These are phyloP conservation scores for Euzophera pinguis DNA, from an alignment of 2,888 invertebrate genomes.

Conservation along the genomic window DNA sequence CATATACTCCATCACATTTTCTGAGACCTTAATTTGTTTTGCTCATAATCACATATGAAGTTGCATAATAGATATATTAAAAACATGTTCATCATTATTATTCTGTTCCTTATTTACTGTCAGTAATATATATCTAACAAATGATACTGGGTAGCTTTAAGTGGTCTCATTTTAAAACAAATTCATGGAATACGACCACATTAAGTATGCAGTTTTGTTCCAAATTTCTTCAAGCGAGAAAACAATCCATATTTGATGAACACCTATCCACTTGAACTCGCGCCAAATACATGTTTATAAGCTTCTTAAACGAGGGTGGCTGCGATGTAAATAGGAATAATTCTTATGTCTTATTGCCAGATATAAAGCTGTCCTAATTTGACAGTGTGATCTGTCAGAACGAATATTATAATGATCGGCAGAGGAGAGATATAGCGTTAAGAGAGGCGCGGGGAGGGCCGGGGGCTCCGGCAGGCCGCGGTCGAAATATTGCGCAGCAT, in stretches of 20 bases:
- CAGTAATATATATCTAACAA: neutral
- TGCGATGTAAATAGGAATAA: neutral
- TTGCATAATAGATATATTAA: slow-evolving; percentile 12
- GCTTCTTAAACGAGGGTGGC: slow-evolving; percentile 21
- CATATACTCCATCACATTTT: slow-evolving; percentile 19
- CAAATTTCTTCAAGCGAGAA: slow-evolving; percentile 37
- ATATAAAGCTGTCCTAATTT: too few relatives aligned
- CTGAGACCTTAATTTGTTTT: slow-evolving; percentile 13
- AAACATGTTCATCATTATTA: neutral
- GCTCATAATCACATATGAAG: slow-evolving; percentile 2
- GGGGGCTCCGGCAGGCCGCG: slow-evolving; percentile 40
- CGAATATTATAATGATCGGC: slow-evolving; percentile 17
- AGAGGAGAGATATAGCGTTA: slow-evolving; percentile 23
- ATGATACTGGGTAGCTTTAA: too few relatives aligned
- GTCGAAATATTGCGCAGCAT: slow-evolving; percentile 71
- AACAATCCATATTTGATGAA: slow-evolving; percentile 44
- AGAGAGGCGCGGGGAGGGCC: slow-evolving; percentile 38
- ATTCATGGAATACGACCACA: slow-evolving; percentile 24
- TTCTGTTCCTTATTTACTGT: neutral
- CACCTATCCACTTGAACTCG: slow-evolving; percentile 51
- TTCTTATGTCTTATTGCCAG: neutral
- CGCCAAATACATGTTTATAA: slow-evolving; percentile 62
- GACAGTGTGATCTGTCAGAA: slow-evolving; percentile 1
- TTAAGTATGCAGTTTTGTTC: slow-evolving; percentile 32
- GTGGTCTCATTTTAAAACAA: neutral